Conservation (phyloP, 2,888 invertebrate genomes). For the Eupithecia exiguata region DNA sequence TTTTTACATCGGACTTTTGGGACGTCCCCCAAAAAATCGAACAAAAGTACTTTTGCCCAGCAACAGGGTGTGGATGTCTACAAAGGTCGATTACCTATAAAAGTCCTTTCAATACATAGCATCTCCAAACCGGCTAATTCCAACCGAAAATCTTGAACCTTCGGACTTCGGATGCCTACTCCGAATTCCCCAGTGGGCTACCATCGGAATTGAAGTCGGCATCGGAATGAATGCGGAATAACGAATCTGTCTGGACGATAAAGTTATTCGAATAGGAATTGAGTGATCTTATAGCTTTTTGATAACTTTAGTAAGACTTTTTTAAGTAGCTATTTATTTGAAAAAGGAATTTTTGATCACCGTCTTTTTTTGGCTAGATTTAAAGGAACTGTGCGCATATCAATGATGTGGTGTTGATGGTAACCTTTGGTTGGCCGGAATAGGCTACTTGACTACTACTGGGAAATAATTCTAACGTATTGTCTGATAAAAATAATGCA, state of each 20-base stretch:
- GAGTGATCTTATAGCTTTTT: slow-evolving; percentile 21
- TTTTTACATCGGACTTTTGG: background rate
- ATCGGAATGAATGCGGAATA: slow-evolving; percentile 59
- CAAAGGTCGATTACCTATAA: no score
- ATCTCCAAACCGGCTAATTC: slow-evolving; percentile 44
- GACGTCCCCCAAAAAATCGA: no score
- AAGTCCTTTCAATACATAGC: background rate
- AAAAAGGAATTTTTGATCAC: background rate
- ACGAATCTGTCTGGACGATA: slow-evolving; percentile 39
- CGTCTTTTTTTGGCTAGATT: background rate
- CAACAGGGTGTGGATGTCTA: no score
- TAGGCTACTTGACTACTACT: no score
- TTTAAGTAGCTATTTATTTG: background rate
- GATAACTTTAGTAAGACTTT: background rate
- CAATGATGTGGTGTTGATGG: no score
- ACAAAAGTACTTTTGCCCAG: no score
- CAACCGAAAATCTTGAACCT: slow-evolving; percentile 53
- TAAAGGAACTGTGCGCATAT: background rate
- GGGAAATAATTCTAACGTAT: no score
- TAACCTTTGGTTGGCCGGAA: no score
- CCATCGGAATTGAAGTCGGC: slow-evolving; percentile 49
- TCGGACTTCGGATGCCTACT: slow-evolving; percentile 50
- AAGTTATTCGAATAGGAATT: slow-evolving; percentile 33
- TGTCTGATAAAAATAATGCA: no score
- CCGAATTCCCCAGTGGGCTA: slow-evolving; percentile 61